Conservation (phyloP, 2,113 vertebrate species). For the Hypocryptadius cinnamomeus region DNA sequence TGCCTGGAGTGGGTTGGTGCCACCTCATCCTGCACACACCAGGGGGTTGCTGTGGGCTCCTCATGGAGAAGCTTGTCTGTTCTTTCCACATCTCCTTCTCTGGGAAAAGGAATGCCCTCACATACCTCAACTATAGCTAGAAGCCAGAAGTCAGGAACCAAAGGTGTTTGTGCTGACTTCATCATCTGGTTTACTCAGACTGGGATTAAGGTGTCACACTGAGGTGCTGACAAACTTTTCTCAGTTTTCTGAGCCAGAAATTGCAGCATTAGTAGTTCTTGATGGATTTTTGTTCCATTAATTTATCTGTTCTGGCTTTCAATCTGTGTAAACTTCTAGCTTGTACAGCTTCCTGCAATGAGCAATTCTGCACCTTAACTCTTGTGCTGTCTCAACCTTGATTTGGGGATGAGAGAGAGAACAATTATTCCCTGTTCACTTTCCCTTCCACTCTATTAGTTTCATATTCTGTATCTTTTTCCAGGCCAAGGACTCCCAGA, state of each 20-base stretch:
- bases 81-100: not conserved
- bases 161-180: not conserved
- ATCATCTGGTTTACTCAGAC: not conserved
- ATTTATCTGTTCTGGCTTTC: not conserved
- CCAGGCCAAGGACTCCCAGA: not conserved
- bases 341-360: not conserved
- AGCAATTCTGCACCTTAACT: not conserved
- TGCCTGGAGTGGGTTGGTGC: not conserved
- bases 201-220: not conserved
- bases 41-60: not conserved
- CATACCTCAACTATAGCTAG: not conserved
- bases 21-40: not conserved
- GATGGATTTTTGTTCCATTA: not conserved
- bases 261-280: not conserved
- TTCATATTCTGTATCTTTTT: not conserved
- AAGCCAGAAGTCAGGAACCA: not conserved
- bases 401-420: not conserved
- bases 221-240: not conserved
- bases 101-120: not conserved
- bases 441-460: not conserved
- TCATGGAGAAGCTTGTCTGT: not conserved
- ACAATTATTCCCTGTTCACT: not conserved
- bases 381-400: not conserved
- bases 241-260: not conserved
- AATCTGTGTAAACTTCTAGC: not conserved